Evolutionary conservation across 2,113 vertebrate species (phyloP), one percentile per base, ranked within the genome.

Genomic region (Pseudorectes ferrugineus): DNA sequence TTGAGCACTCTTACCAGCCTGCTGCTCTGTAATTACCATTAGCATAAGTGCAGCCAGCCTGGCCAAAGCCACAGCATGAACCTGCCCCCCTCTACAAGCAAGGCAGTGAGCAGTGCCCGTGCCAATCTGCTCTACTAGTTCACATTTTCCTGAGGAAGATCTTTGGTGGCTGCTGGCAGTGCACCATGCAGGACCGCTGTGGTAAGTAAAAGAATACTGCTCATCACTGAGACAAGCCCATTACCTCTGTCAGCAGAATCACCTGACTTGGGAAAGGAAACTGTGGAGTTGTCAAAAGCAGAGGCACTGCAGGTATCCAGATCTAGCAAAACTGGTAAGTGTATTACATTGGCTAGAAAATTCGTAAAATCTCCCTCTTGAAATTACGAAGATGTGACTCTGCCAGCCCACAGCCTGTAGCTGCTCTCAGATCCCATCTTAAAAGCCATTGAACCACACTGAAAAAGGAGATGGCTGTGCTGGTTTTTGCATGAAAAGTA

Each of bases 131-230:
- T 84, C 29, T 43, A 77, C n/a, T 2, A 38, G 14, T 38, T 66
- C 2, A 1, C 0, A 0, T 66, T 92, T 86, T 86, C 63, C 59
- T 42, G 42, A 62, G 35, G 59, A 74, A 70, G 22, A 62, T 26
- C 67, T 74, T 38, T 67, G 26, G 38, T 81, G 16, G 14, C 42
- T 81, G 45, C 51, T 89, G 87, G 38, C 65, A 81, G 35, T 13
- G 33, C 40, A 35, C 11, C 0, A 0, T 16, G 46, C 6, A 1
- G 63, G 48, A 78, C 46, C 0, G 0, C 46, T 74, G 28, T 12
- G 11, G 15, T 38, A 58, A 86, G 25, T 33, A 45, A 73, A 83
- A 86, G 38, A 22, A 61, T 70, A 25, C 17, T 62, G 28, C 66
- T 89, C 38, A 35, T 84, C 63, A 77, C 4, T 7, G 7, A 65